A percentile compares a stretch with the other conserved stretches of the same genome.
phyloP scores from a whole-genome alignment of 2,797 vertebrate genomes.

The Trachops cirrhosus region DNA sequence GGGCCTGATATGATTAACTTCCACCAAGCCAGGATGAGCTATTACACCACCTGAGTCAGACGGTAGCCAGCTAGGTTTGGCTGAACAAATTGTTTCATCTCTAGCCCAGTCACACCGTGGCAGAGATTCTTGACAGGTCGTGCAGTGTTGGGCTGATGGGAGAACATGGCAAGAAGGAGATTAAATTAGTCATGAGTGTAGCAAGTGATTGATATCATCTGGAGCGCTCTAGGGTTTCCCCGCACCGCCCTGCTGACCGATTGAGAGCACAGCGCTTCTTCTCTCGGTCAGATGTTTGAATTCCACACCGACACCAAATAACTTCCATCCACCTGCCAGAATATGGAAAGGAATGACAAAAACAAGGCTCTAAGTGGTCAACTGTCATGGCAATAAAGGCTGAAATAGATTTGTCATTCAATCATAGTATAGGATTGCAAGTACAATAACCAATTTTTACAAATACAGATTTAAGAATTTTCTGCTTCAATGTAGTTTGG shows the following conservation, averaged over 20 bases:
- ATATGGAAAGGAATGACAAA: not conserved
- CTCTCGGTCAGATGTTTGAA: slow-evolving; percentile 43
- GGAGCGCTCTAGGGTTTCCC: slow-evolving; percentile 23
- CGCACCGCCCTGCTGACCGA: not conserved
- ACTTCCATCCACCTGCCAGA: slow-evolving; percentile 25
- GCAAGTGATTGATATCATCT: slow-evolving; percentile 33
- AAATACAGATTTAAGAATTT: slow-evolving; percentile 66
- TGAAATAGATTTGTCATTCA: slow-evolving; percentile 65
- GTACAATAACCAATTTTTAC: slow-evolving; percentile 37
- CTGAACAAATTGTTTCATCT: slow-evolving; percentile 60
- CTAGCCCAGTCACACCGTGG: slow-evolving; percentile 54
- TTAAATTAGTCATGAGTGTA: slow-evolving; percentile 39
- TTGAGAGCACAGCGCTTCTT: slow-evolving; percentile 36
- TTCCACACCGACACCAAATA: not conserved
- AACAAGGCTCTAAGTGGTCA: slow-evolving; percentile 47
- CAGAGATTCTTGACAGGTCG: slow-evolving; percentile 51
- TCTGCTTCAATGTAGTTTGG: slow-evolving; percentile 51
- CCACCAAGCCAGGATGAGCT: not conserved
- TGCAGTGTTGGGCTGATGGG: slow-evolving; percentile 21
- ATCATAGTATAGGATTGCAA: slow-evolving; percentile 57
- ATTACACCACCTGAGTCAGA: slow-evolving; percentile 20
- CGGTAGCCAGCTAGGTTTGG: slow-evolving; percentile 9
- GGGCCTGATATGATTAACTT: not conserved
- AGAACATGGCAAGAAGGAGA: slow-evolving; percentile 45
- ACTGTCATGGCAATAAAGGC: slow-evolving; percentile 65